phyloP scores from a whole-genome alignment of 2,113 vertebrate genomes.

The Ammodytes marinus region DNA sequence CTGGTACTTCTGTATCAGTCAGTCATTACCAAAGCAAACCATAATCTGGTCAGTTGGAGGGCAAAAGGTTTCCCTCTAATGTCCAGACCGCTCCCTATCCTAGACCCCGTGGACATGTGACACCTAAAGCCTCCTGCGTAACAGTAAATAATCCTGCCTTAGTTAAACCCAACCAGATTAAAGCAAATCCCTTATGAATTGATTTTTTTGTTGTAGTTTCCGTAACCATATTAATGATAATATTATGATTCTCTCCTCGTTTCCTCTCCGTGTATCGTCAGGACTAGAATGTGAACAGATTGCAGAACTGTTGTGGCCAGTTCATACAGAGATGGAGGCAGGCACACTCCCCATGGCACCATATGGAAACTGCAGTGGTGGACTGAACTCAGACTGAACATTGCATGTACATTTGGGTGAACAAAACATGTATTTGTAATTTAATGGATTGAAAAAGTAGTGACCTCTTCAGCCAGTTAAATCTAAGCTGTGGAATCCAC shows the following conservation, averaged over 20 bases:
- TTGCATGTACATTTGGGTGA: constrained; percentile 7
- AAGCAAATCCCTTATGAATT: constrained; percentile 76
- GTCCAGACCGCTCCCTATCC: constrained; percentile 50
- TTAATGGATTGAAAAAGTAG: constrained; percentile 60
- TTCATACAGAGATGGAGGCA: not conserved
- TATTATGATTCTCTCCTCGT: constrained; percentile 53
- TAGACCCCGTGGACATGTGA: constrained; percentile 75
- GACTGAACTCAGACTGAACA: not conserved
- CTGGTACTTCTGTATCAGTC: constrained; percentile 34
- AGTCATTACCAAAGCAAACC: constrained; percentile 56
- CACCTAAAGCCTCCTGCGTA: constrained; percentile 77
- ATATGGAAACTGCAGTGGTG: not conserved
- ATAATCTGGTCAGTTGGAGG: constrained; percentile 73
- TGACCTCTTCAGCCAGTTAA: constrained; percentile 68
- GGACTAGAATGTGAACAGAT: constrained; percentile 37
- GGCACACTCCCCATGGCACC: not conserved
- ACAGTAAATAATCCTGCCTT: constrained; percentile 81
- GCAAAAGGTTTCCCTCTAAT: constrained; percentile 62
- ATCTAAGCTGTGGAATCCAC: constrained; percentile 68
- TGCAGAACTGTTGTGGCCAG: not conserved
- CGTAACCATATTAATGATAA: constrained; percentile 75
- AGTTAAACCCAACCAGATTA: constrained; percentile 80
- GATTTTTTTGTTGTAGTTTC: constrained; percentile 78
- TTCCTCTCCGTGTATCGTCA: constrained; percentile 23
- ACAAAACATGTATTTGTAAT: constrained; percentile 67